Evolutionary conservation across 2,113 vertebrate species (phyloP), one percentile per base, ranked within the genome.

Genomic region (Eretmodus cyanostictus): DNA sequence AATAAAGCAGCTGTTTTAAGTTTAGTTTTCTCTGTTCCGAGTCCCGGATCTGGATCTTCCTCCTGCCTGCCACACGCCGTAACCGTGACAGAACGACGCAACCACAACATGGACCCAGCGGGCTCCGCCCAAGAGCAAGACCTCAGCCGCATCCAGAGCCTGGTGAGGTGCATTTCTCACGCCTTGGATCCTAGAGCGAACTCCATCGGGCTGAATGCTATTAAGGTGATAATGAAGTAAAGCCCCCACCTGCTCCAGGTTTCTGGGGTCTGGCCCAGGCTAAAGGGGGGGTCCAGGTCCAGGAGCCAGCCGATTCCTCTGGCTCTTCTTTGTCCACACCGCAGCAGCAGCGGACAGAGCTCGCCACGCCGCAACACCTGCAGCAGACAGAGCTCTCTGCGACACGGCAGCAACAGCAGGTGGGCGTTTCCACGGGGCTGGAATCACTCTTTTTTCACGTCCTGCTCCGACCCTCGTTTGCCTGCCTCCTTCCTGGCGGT

Each of bases 341-440:
- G 5, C 29, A 63, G 31, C 59, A 36, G 59, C 17, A 36, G 16
- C 4, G 2, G 17, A 63, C 31, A 63, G 31, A 63, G 31, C 59
- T n/a, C 9, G 4, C 0, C 9, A 19, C 0, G 6, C 10, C 19
- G 5, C 51, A 22, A 17, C 51, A n/a, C 19, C 19, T 10, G 51
- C 19, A 53, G n/a, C n/a, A 54, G 51, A 22, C n/a, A 6, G 51
- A 54, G n/a, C 29, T 66, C 61, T 66, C 10, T 36, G 34, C 1
- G 0, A 66, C 19, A 19, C 2, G 1, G 34, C 61, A 5, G 61
- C 0, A 66, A 38, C 34, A 66, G 61, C 3, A 38, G 1, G 31
- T n/a, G 17, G 34, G 10, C 6, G 19, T n/a, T 66, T 4, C 34
- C 61, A 38, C 10, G 10, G 12, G 0, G 31, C 31, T 66, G 1